Conservation (phyloP, 2,797 vertebrate species). For the Loris lydekkerianus region DNA sequence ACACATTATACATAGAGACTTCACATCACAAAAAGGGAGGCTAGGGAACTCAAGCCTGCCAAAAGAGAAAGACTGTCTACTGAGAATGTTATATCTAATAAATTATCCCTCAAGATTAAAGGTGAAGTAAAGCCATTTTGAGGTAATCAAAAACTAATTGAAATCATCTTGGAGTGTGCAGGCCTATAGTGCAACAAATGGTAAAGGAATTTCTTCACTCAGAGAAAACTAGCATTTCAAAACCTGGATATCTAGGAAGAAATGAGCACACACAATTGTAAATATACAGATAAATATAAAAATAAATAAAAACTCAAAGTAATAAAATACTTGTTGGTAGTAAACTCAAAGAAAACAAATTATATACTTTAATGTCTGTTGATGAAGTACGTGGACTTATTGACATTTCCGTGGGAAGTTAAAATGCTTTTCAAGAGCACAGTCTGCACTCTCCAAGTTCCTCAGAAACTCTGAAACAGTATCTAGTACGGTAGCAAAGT, state of each 20-base stretch:
- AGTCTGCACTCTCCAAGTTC: neutral
- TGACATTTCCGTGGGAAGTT: neutral
- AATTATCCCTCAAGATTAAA: neutral
- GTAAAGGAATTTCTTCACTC: neutral
- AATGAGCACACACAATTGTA: neutral
- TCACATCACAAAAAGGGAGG: neutral
- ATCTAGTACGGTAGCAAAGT: neutral
- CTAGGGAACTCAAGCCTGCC: neutral
- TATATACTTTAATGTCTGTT: neutral
- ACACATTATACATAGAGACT: neutral
- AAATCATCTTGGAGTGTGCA: neutral
- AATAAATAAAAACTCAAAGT: neutral
- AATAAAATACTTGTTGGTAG: neutral
- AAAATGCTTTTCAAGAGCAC: conserved; percentile 32
- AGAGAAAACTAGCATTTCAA: neutral
- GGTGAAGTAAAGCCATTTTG: conserved; percentile 31
- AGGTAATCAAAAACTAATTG: neutral
- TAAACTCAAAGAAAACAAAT: conserved; percentile 59
- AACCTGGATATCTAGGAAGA: conserved; percentile 9
- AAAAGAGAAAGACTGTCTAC: neutral
- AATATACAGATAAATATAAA: neutral
- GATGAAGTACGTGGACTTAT: neutral
- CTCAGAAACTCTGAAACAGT: neutral
- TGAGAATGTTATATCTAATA: neutral
- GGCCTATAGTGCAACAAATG: neutral